Evolutionary conservation across 2,888 invertebrate species (phyloP).

Genomic region (Aplocera efformata): DNA sequence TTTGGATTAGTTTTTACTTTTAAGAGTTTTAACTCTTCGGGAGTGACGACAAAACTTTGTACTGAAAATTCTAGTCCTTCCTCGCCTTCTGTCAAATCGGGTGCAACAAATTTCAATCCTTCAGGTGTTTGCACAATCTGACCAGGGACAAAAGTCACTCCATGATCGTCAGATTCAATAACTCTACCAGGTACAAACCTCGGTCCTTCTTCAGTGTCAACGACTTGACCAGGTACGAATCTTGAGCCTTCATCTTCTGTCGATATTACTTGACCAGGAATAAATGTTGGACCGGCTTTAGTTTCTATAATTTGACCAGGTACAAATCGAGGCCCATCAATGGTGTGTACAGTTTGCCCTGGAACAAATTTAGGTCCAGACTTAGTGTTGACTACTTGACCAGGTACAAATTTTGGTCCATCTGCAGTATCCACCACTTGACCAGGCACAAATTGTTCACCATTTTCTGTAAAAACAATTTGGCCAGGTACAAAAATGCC

Average conservation of each 20-base stretch:
- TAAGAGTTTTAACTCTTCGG: slow-evolving; percentile 70
- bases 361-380: slow-evolving; percentile 83
- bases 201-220: slow-evolving; percentile 86
- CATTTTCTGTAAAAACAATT: slow-evolving; percentile 84
- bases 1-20: slow-evolving; percentile 76
- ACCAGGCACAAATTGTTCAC: slow-evolving; percentile 86
- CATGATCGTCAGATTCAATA: slow-evolving; percentile 84
- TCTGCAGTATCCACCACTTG: slow-evolving; percentile 86
- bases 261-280: slow-evolving; percentile 87
- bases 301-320: slow-evolving; percentile 89
- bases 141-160: slow-evolving; percentile 88
- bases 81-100: slow-evolving; percentile 83
- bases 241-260: slow-evolving; percentile 81
- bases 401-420: slow-evolving; percentile 87
- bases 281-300: slow-evolving; percentile 87
- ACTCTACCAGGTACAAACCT: slow-evolving; percentile 87
- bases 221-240: slow-evolving; percentile 85
- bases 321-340: slow-evolving; percentile 87
- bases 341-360: slow-evolving; percentile 86
- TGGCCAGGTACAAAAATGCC: slow-evolving; percentile 85
- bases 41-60: slow-evolving; percentile 83
- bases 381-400: slow-evolving; percentile 86
- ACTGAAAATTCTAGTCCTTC: slow-evolving; percentile 85
- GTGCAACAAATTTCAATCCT: slow-evolving; percentile 85
- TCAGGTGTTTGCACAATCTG: slow-evolving; percentile 87